Percentiles rank a stretch among this genome's conserved stretches.
Evolutionary conservation across 2,888 invertebrate species (phyloP).

Genomic region (Meteorus colon): DNA sequence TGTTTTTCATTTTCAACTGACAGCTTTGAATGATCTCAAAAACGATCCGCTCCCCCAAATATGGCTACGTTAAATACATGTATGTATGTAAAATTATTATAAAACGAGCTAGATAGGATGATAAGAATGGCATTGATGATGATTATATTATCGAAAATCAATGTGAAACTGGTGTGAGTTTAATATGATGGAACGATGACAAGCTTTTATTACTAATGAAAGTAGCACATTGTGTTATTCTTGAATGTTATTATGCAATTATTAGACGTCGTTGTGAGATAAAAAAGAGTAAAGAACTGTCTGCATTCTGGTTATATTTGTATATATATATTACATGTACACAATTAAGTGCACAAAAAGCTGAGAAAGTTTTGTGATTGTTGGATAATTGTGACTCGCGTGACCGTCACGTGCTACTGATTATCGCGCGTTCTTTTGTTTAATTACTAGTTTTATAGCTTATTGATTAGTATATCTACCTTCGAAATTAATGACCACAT

Average conservation of each 20-base stretch:
- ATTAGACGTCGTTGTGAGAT: background rate
- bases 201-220: background rate
- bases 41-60: background rate
- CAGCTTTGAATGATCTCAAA: background rate
- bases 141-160: background rate
- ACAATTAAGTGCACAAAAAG: background rate
- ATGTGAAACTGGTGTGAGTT: background rate
- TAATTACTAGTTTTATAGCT: background rate
- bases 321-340: background rate
- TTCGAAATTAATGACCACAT: background rate
- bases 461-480: background rate
- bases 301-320: background rate
- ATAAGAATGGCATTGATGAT: background rate
- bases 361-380: conserved; percentile 2
- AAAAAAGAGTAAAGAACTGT: background rate
- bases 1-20: background rate
- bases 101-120: background rate
- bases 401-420: conserved; percentile 21
- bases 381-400: conserved; percentile 33
- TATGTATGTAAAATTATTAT: background rate
- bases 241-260: background rate
- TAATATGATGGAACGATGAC: background rate
- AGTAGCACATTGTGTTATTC: background rate
- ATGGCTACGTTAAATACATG: background rate
- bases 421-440: background rate